A percentile compares a stretch with the other conserved stretches of the same genome.
Evolutionary conservation across 2,888 invertebrate genomes (phyloP).

Genomic region (Trileptium ribeirensis): DNA sequence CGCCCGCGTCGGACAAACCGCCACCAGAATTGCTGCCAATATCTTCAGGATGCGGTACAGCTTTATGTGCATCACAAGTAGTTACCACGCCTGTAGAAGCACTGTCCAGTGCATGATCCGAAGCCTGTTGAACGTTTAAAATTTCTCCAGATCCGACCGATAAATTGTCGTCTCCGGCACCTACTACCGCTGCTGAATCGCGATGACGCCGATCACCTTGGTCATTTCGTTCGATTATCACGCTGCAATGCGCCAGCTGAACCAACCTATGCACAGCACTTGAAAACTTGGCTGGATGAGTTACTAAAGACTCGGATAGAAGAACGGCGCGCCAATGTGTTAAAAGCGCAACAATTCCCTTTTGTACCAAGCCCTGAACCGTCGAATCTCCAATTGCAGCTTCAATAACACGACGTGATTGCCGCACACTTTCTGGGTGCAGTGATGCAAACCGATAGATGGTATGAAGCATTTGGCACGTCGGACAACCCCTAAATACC

Average conservation of each 20-base stretch:
- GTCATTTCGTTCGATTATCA: no score
- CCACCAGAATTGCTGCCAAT: not conserved
- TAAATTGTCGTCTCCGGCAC: not conserved
- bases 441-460: constrained; percentile 12
- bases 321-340: constrained; percentile 48
- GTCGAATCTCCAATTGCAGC: not conserved
- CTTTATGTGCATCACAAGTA: no score
- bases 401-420: not conserved
- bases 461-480: constrained; percentile 20
- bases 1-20: not conserved
- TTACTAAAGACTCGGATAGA: constrained; percentile 39
- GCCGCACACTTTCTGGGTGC: not conserved
- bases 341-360: constrained; percentile 42
- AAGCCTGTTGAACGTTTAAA: not conserved
- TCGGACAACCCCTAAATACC: constrained; percentile 24
- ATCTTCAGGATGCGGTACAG: no score
- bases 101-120: not conserved
- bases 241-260: no score
- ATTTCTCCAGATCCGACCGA: not conserved
- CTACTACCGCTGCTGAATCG: not conserved
- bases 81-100: not conserved
- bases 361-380: constrained; percentile 26
- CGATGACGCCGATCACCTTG: no score
- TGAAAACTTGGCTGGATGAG: not conserved
- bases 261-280: not conserved